These are phyloP conservation scores for Dynastes hyllus DNA, from an alignment of 2,888 invertebrate genomes.

Conservation along the genomic window DNA sequence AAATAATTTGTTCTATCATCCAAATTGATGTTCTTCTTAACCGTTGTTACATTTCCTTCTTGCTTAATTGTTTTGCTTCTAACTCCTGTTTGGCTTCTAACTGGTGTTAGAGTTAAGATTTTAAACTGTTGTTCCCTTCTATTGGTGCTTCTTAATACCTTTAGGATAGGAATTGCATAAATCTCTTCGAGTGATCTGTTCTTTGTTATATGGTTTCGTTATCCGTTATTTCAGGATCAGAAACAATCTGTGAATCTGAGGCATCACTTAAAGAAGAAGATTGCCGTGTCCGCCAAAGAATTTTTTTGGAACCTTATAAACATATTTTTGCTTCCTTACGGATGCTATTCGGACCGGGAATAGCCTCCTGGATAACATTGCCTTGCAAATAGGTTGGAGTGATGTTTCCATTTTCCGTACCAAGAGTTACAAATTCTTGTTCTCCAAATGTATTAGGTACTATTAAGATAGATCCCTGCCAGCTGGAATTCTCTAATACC, in stretches of 20 bases:
- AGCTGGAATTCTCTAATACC: background rate
- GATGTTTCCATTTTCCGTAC: background rate
- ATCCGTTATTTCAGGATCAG: background rate
- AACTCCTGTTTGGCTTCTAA: background rate
- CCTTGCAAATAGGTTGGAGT: background rate
- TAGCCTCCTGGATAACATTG: background rate
- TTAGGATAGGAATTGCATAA: background rate
- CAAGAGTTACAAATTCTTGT: background rate
- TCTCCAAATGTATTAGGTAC: background rate
- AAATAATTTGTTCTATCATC: no score
- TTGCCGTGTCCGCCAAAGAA: no score
- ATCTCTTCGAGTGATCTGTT: background rate
- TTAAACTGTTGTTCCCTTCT: background rate
- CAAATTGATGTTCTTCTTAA: background rate
- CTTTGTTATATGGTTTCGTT: background rate
- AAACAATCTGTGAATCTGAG: slow-evolving; percentile 6
- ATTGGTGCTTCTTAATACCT: background rate
- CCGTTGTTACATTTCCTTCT: background rate
- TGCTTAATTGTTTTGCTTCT: background rate
- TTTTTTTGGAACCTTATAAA: no score
- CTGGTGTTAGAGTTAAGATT: background rate
- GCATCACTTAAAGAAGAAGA: background rate
- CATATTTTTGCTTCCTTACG: background rate
- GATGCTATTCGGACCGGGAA: background rate
- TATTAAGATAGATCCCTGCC: background rate